Evolutionary conservation across 2,797 vertebrate genomes (phyloP).

Genomic region (Cyprinella venusta): DNA sequence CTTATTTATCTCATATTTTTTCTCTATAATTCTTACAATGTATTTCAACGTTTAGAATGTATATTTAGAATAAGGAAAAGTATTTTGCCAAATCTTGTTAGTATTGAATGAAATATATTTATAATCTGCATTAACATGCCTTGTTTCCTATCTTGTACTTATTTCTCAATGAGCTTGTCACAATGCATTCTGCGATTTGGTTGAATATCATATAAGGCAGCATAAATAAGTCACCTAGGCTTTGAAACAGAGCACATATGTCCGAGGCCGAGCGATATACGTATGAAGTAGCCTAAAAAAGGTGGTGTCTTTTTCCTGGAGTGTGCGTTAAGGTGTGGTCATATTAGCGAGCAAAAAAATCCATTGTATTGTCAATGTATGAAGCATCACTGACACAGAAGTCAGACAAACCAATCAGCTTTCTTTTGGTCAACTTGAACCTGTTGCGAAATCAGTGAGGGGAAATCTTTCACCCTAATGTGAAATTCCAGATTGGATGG

Average conservation of each 20-base stretch:
- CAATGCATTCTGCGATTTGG: background rate
- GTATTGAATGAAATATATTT: background rate
- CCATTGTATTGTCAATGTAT: background rate
- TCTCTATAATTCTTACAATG: background rate
- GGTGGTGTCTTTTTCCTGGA: background rate
- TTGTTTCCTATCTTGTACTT: background rate
- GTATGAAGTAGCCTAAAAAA: background rate
- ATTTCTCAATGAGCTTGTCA: background rate
- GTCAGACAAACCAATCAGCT: background rate
- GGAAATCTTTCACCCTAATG: background rate
- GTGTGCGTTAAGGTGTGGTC: background rate
- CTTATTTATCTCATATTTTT: background rate
- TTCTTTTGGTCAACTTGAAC: background rate
- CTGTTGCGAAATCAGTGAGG: background rate
- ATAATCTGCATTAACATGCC: background rate
- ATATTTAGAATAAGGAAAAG: background rate
- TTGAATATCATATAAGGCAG: background rate
- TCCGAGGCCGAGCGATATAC: background rate
- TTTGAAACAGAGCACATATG: background rate
- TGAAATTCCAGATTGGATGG: background rate
- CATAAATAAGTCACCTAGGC: background rate
- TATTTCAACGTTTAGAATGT: background rate
- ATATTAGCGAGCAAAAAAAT: background rate
- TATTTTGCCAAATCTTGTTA: background rate
- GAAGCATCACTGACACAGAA: background rate